Conservation (phyloP, 2,888 invertebrate genomes). For the Drymonia ruficornis region DNA sequence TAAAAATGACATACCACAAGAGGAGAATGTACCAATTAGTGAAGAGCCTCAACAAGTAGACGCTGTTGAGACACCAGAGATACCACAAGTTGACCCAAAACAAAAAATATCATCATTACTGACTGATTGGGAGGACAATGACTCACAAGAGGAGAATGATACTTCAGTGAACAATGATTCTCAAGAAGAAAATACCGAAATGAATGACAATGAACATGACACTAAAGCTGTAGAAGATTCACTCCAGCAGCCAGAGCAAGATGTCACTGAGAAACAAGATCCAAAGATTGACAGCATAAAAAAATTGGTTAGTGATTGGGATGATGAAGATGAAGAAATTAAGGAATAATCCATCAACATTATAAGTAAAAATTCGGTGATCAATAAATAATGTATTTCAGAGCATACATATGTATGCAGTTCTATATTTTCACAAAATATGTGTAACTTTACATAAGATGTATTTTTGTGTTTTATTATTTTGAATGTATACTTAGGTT, state of each 20-base stretch:
- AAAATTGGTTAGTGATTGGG: conserved; percentile 81
- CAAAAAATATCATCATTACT: conserved; percentile 73
- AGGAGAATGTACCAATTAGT: conserved; percentile 35
- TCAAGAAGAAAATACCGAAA: conserved; percentile 52
- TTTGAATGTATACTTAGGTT: conserved; percentile 23
- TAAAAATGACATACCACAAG: conserved; percentile 47
- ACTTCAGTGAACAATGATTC: conserved; percentile 57
- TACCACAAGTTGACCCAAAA: conserved; percentile 33
- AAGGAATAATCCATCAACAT: conserved; percentile 29
- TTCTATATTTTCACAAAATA: conserved; percentile 10
- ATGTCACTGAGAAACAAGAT: conserved; percentile 18
- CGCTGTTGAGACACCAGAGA: not conserved
- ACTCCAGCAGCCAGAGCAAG: conserved; percentile 16
- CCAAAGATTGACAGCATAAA: conserved; percentile 69
- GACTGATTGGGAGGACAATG: conserved; percentile 82
- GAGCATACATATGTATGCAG: conserved; percentile 3
- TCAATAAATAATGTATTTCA: not conserved
- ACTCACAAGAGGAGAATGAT: conserved; percentile 26
- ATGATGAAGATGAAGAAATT: conserved; percentile 73
- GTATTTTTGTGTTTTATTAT: conserved; percentile 17
- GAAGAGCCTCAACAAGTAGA: conserved; percentile 21
- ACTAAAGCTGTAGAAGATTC: conserved; percentile 15
- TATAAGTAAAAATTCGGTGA: conserved; percentile 3
- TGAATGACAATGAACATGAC: conserved; percentile 14
- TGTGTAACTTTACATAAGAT: not conserved